phyloP scores from a whole-genome alignment of 2,888 invertebrate genomes.

The Spialia ferax region DNA sequence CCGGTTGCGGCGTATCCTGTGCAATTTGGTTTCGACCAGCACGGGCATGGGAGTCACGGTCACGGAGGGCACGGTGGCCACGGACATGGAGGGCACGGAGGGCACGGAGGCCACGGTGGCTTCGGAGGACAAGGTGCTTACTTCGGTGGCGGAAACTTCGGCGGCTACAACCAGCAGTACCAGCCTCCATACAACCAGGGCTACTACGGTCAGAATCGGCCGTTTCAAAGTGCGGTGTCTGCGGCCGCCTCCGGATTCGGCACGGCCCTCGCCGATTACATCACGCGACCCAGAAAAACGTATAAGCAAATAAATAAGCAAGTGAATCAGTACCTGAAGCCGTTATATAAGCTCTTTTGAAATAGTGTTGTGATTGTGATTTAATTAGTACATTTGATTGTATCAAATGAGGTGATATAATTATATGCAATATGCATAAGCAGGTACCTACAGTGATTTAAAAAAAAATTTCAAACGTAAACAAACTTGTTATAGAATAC shows the following conservation, averaged over 20 bases:
- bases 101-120: conserved; percentile 35
- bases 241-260: conserved; percentile 84
- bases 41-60: conserved; percentile 28
- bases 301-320: conserved; percentile 71
- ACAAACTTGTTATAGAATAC: too few relatives aligned
- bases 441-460: too few relatives aligned
- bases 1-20: conserved; percentile 35
- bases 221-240: conserved; percentile 68
- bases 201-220: conserved; percentile 54
- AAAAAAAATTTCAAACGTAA: too few relatives aligned
- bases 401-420: not conserved
- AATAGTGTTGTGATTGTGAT: conserved; percentile 36
- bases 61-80: conserved; percentile 25
- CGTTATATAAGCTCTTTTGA: conserved; percentile 72
- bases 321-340: conserved; percentile 68
- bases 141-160: conserved; percentile 44
- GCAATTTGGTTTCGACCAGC: conserved; percentile 4
- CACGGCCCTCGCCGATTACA: conserved; percentile 78
- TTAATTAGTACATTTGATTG: not conserved
- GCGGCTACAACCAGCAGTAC: conserved; percentile 44
- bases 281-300: conserved; percentile 68
- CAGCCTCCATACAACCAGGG: conserved; percentile 46
- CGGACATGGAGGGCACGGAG: conserved; percentile 33
- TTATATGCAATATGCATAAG: too few relatives aligned
- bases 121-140: conserved; percentile 43